Evolutionary conservation across 2,888 invertebrate genomes (phyloP), one percentile per base, ranked within the genome.

Genomic region (Conchocele bisecta): DNA sequence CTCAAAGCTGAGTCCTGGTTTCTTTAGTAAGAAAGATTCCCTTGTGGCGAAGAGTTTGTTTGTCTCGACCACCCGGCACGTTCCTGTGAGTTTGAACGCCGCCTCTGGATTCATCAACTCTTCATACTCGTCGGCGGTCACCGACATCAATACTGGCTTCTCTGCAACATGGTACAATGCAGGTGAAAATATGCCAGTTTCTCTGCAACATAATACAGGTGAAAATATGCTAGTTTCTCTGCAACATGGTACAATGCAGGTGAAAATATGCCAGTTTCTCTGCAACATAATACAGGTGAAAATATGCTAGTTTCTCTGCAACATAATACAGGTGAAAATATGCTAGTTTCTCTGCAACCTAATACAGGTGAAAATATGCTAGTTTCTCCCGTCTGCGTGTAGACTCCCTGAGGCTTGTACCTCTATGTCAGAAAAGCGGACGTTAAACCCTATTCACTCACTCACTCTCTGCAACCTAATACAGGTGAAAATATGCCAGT

Each of bases 81-180:
- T 51, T 6, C 73, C 80, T 44, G 75, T 83, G 20, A 86, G 48
- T 53, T 82, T 79, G 46, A 88, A 73, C 22, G 63, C 53, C 3
- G 83, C 84, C 41, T 86, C 86, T 1, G 81, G 75, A 39, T 83
- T 85, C 79, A 88, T 77, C 17, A 65, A 58, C 26, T 39, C 60
- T 35, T 71, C 67, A 63, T 86, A 88, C 1, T 82, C 78, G 6
- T 74, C 70, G 7, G 67, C 54, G 1, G 66, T 50, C 2, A 85
- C 63, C 6, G 57, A 41, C 58, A 86, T 61, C 24, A 35, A 48
- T 4, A 84, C 41, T 0, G 54, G 71, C 44, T 71, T 65, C 48
- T 82, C 86, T 86, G 54, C 28, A 48, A 41, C 15, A 51, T 22
- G 35, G 46, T 7, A n/a, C 6, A 11, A 35, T 35, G 37, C n/a